Evolutionary conservation across 2,888 invertebrate species (phyloP).

Genomic region (Ecliptopera silaceata): DNA sequence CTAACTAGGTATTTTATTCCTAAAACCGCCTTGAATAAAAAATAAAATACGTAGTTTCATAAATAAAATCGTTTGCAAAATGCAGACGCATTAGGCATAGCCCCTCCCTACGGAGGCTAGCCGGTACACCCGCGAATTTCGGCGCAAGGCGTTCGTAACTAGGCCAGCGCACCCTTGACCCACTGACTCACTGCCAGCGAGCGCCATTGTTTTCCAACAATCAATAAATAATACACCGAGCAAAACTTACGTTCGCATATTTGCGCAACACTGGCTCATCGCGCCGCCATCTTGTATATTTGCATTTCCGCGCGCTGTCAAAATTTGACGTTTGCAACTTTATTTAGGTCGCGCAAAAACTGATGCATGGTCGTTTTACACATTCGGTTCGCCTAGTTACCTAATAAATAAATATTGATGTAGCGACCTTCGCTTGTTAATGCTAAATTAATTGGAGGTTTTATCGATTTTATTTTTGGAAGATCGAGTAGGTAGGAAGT

Average conservation of each 20-base stretch:
- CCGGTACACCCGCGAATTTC: conserved; percentile 75
- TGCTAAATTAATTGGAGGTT: conserved; percentile 54
- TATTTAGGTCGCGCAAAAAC: conserved; percentile 51
- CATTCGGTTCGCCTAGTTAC: conserved; percentile 42
- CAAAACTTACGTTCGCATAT: conserved; percentile 68
- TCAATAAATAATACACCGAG: conserved; percentile 80
- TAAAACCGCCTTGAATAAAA: conserved; percentile 9
- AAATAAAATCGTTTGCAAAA: conserved; percentile 24
- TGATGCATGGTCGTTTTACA: conserved; percentile 39
- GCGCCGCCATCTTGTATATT: conserved; percentile 47
- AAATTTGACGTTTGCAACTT: conserved; percentile 47
- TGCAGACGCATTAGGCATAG: conserved; percentile 27
- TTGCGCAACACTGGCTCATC: conserved; percentile 72
- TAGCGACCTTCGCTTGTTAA: conserved; percentile 56
- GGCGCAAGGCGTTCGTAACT: conserved; percentile 76
- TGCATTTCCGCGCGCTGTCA: conserved; percentile 59
- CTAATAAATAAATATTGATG: conserved; percentile 58
- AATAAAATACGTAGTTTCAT: neutral
- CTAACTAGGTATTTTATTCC: conserved; percentile 1
- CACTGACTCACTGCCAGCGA: conserved; percentile 80
- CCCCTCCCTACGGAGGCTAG: conserved; percentile 74
- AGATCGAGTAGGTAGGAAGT: conserved; percentile 22
- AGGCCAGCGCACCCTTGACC: conserved; percentile 79
- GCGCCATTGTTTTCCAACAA: conserved; percentile 82
- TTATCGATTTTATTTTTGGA: conserved; percentile 36